Base-by-base conservation (phyloP, 2,113 vertebrate genomes). In the Podarcis raffonei region DNA sequence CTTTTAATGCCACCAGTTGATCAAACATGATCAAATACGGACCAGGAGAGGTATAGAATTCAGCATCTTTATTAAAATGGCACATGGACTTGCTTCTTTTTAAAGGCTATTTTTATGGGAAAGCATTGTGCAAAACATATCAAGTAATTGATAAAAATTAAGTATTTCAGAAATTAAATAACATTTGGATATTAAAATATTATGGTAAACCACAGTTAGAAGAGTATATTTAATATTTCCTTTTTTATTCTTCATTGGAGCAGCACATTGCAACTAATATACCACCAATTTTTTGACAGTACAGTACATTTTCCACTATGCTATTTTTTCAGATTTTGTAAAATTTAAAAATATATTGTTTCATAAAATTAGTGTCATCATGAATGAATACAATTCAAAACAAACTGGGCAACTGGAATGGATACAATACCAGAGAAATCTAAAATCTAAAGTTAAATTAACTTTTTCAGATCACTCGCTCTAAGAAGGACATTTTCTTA, bases 61-160 rank as follows among this genome's bases (percentile, higher is more conserved):
- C 87, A 78, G n/a, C 30, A 84, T 30, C 30, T 90, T 65, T 86
- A 5, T 80, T 11, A 59, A 18, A 87, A 0, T 5, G 16, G 72
- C 2, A 30, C 3, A 30, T 53, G 0, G 39, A 42, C 1, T 91
- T 83, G 39, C 27, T 48, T 5, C n/a, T 1, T 35, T 53, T 39
- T 81, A 75, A 66, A 81, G 65, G 0, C 4, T 32, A 6, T 72
- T 88, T 87, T 82, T 25, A 35, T 77, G 16, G 81, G 35, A 0
- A 76, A 30, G 48, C 27, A 59, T 23, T 79, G 15, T 25, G 35
- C 57, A 39, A 89, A 89, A 48, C 18, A 75, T 2, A 23, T 8
- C 53, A 79, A 90, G 89, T 27, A 88, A 37, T 84, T 79, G 65
- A 75, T 6, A 80, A 83, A 86, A 72, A 59, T 42, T 3, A 1